A percentile compares a stretch with the other conserved stretches of the same genome.
These are phyloP conservation scores for Autographa gamma DNA, from an alignment of 2,888 invertebrate genomes.

Conservation along the genomic window DNA sequence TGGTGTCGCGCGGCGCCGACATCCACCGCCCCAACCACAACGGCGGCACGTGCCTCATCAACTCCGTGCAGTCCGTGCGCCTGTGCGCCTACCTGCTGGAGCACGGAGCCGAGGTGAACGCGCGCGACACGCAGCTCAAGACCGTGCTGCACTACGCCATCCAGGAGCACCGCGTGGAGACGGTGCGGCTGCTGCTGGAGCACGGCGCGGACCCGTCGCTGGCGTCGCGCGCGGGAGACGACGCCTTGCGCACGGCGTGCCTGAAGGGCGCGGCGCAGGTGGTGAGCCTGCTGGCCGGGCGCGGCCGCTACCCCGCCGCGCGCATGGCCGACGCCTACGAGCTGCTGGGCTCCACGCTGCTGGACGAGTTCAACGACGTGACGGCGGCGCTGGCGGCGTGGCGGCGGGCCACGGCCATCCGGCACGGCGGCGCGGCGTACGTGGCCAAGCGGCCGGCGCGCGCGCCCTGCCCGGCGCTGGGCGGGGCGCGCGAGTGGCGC, in stretches of 20 bases:
- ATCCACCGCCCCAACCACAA: conserved; percentile 95
- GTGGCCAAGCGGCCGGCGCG: conserved; percentile 84
- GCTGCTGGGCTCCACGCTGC: conserved; percentile 94
- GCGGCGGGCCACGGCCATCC: conserved; percentile 90
- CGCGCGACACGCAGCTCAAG: conserved; percentile 96
- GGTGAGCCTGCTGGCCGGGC: conserved; percentile 90
- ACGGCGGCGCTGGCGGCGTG: conserved; percentile 92
- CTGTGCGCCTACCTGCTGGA: conserved; percentile 94
- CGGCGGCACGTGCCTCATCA: conserved; percentile 97
- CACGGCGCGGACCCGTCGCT: conserved; percentile 94
- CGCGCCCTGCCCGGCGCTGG: conserved; percentile 83
- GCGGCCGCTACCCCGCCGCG: conserved; percentile 90
- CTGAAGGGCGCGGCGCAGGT: conserved; percentile 91
- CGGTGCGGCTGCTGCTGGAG: conserved; percentile 93
- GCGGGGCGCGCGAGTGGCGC: conserved; percentile 92
- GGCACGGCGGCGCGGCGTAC: conserved; percentile 59
- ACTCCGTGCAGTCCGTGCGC: conserved; percentile 95
- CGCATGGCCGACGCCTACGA: conserved; percentile 96
- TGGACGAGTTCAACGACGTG: conserved; percentile 95
- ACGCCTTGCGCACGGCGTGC: conserved; percentile 96
- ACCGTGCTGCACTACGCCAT: conserved; percentile 98
- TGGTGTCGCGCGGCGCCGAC: conserved; percentile 94
- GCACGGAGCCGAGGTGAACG: conserved; percentile 94
- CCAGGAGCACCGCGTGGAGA: conserved; percentile 92
- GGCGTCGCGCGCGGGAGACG: conserved; percentile 94